Conservation (phyloP, 2,888 invertebrate species). For the Stomorhina lunata region DNA sequence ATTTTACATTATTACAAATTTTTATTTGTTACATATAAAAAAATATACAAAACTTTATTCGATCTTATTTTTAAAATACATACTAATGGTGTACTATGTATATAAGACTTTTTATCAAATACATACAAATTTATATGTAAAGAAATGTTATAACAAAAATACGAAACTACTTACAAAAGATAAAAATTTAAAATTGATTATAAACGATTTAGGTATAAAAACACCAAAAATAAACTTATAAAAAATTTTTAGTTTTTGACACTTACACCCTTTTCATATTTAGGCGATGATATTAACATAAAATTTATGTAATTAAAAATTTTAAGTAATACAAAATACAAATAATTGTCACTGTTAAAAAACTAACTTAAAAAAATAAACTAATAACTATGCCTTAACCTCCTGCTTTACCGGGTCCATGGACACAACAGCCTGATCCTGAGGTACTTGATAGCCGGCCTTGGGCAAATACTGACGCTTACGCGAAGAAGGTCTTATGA, state of each 20-base stretch:
- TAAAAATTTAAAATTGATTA: background rate
- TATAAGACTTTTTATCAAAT: background rate
- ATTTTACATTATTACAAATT: background rate
- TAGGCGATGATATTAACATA: no score
- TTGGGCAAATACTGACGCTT: constrained; percentile 77
- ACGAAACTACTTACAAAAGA: background rate
- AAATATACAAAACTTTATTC: background rate
- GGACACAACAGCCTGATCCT: constrained; percentile 68
- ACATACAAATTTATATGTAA: constrained; percentile 4
- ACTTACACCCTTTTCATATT: no score
- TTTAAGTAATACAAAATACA: no score
- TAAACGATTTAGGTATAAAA: no score
- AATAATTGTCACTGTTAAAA: background rate
- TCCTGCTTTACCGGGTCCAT: constrained; percentile 12
- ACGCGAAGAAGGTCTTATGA: constrained; percentile 76
- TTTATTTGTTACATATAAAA: background rate
- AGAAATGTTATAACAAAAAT: background rate
- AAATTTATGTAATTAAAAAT: no score
- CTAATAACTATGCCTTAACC: constrained; percentile 7
- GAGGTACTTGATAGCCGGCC: constrained; percentile 72
- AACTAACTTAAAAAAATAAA: background rate
- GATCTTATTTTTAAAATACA: background rate
- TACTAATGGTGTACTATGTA: background rate
- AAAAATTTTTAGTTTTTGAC: no score
- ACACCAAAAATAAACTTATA: no score